phyloP scores from a whole-genome alignment of 2,888 invertebrate species.

The Netelia melanura region DNA sequence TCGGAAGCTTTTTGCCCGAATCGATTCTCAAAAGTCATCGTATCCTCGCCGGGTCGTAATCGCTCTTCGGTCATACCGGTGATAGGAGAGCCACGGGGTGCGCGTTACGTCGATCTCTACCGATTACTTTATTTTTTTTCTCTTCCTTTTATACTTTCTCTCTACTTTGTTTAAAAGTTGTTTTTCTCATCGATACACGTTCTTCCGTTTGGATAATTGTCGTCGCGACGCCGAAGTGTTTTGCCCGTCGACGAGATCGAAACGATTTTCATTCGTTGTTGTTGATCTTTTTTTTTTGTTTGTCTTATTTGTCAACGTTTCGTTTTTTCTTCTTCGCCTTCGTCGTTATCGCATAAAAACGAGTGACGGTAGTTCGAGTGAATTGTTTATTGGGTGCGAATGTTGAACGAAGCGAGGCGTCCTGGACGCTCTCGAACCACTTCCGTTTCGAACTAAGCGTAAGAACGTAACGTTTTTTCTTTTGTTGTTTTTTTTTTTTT shows the following conservation, averaged over 20 bases:
- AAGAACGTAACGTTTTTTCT: not conserved
- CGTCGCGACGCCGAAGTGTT: too few relatives aligned
- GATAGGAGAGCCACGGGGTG: not conserved
- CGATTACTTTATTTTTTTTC: not conserved
- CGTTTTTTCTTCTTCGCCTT: not conserved
- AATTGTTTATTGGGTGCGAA: not conserved
- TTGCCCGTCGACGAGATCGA: not conserved
- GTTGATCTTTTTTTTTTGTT: not conserved
- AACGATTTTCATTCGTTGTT: not conserved
- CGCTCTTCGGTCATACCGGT: not conserved
- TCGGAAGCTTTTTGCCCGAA: slow-evolving; percentile 58
- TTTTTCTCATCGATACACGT: not conserved
- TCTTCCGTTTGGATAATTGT: not conserved
- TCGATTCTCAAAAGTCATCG: slow-evolving; percentile 69
- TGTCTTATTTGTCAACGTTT: not conserved
- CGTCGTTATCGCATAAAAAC: not conserved
- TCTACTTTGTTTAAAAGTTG: not conserved
- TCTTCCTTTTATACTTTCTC: not conserved
- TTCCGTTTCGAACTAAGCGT: too few relatives aligned
- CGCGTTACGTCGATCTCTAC: not conserved
- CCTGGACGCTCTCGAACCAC: too few relatives aligned
- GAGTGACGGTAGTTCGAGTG: not conserved
- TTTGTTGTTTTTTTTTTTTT: not conserved
- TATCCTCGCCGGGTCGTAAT: slow-evolving; percentile 53
- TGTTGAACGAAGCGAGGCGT: too few relatives aligned